Evolutionary conservation across 1,140 invertebrate genomes (phyloP), one percentile per base, ranked within the genome.

Genomic region (Tribolium madens): DNA sequence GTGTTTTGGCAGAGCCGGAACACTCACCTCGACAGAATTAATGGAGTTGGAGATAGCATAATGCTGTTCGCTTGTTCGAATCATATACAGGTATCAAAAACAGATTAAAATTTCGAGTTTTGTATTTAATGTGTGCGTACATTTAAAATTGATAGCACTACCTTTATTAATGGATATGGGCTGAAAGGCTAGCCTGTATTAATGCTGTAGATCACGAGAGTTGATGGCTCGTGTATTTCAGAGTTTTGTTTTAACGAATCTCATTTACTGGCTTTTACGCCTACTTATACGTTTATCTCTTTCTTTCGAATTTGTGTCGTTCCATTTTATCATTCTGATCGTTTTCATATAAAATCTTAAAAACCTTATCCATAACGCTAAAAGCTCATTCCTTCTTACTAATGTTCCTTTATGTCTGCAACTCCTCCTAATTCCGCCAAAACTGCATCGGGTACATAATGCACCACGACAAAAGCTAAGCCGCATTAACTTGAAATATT

Each of bases 11-110:
- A 78, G 75, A 76, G 72, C 31, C 60, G 47, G 70, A 76, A 73
- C 75, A 75, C 73, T 80, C 74, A 78, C 75, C 74, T 76, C 50
- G 69, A 68, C 71, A 74, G 76, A 77, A 79, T 82, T 82, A 82
- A 82, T 82, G 81, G 81, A 80, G 73, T 75, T 75, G 26, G 73
- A 78, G 79, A 82, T 82, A 82, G 78, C 78, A 68, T 82, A 82
- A 82, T 82, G 81, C 81, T 80, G 53, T 82, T 82, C 76, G 81
- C 81, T 81, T 82, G 81, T 81, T 80, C 78, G 74, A 77, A 80
- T 80, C 78, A 79, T 79, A 78, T 77, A 77, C 77, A 80, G 76
- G 78, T 82, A 82, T 82, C 81, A 79, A 77, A 76, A 81, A 81
- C 78, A 79, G 81, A 82, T 82, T 82, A 81, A 81, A 82, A 76